Percentiles rank a stretch among this genome's conserved stretches.
Evolutionary conservation across 1,140 invertebrate species (phyloP).

Genomic region (Sminthurides bifidus): DNA sequence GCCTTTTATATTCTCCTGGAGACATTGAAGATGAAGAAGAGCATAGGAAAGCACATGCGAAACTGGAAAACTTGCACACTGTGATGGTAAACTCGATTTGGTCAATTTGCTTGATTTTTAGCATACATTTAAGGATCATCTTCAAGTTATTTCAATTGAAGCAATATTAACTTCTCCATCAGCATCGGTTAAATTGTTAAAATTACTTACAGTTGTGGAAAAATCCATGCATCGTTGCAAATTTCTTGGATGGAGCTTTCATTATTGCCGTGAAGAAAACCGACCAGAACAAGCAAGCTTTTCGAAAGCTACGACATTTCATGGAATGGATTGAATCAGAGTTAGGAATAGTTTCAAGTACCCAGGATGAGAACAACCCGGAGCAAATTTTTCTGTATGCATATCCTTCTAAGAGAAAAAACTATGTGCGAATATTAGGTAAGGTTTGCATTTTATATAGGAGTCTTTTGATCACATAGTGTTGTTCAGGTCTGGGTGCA

Average conservation of each 20-base stretch:
- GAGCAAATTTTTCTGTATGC: conserved; percentile 22
- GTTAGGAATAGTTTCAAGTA: conserved; percentile 10
- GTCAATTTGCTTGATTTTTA: not conserved
- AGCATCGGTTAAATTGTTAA: not conserved
- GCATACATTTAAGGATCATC: not conserved
- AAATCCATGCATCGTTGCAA: conserved; percentile 14
- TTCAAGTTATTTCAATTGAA: not conserved
- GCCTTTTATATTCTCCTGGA: conserved; percentile 28
- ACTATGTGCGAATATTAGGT: conserved; percentile 25
- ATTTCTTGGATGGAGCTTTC: conserved; percentile 15
- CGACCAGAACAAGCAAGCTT: not conserved
- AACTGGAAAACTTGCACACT: conserved; percentile 19
- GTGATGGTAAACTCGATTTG: conserved; percentile 23
- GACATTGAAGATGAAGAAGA: conserved; percentile 26
- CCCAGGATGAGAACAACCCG: not conserved
- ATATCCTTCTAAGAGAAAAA: conserved; percentile 21
- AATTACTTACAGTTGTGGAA: conserved; percentile 26
- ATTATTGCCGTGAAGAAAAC: conserved; percentile 14
- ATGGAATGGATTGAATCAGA: conserved; percentile 28
- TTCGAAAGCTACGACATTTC: conserved; percentile 22
- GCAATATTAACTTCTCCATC: conserved; percentile 4
- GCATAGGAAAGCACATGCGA: conserved; percentile 25
- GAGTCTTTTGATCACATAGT: not conserved
- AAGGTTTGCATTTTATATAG: not conserved
- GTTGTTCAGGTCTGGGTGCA: not conserved